phyloP scores from a whole-genome alignment of 1,140 invertebrate genomes.

The Neodiprion lecontei region DNA sequence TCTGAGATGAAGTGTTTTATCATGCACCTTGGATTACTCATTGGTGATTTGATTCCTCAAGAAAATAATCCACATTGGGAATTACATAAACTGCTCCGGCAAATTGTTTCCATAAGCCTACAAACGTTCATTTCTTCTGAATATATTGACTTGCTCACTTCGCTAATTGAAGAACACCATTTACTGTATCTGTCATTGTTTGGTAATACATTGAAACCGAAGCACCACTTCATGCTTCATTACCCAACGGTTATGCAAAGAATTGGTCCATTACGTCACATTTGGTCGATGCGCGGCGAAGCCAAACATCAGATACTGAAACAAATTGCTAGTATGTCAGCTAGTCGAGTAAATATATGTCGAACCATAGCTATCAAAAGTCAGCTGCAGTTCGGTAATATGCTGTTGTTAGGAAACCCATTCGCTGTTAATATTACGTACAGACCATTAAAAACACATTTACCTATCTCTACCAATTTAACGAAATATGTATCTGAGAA shows the following conservation, averaged over 20 bases:
- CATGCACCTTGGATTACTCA: constrained; percentile 18
- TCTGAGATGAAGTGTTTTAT: constrained; percentile 27
- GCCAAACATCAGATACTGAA: constrained; percentile 26
- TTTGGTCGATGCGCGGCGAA: constrained; percentile 28
- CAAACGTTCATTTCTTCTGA: constrained; percentile 16
- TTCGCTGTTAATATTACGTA: not conserved
- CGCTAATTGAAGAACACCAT: constrained; percentile 27
- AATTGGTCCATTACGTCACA: constrained; percentile 27
- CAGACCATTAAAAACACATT: not conserved
- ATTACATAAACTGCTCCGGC: constrained; percentile 17
- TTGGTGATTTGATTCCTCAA: constrained; percentile 19
- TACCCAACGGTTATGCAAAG: constrained; percentile 22
- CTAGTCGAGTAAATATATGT: constrained; percentile 23
- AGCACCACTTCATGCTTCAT: constrained; percentile 27
- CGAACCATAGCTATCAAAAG: constrained; percentile 23
- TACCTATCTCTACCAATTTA: constrained; percentile 5
- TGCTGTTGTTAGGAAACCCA: constrained; percentile 11
- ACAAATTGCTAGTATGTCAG: constrained; percentile 20
- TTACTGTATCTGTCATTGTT: constrained; percentile 23
- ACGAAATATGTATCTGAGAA: constrained; percentile 11
- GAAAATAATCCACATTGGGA: constrained; percentile 19
- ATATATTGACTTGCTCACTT: constrained; percentile 14
- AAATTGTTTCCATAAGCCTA: constrained; percentile 24
- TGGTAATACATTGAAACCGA: constrained; percentile 23
- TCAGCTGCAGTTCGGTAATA: constrained; percentile 23